phyloP scores from a whole-genome alignment of 2,888 invertebrate genomes.

The Lochmaea capreae region DNA sequence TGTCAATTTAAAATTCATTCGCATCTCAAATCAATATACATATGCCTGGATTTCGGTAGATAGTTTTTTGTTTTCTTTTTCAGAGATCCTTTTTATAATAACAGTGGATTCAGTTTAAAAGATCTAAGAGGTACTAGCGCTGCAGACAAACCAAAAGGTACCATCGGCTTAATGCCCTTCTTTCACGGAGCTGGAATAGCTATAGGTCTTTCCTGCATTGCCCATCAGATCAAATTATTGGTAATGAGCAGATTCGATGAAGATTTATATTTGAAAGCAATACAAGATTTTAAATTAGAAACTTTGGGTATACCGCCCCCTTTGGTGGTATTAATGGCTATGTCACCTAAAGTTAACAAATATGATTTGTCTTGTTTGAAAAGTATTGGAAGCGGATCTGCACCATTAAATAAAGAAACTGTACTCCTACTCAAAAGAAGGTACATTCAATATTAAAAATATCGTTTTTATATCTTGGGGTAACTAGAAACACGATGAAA shows the following conservation, averaged over 20 bases:
- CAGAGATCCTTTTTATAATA: conserved; percentile 41
- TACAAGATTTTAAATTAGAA: conserved; percentile 77
- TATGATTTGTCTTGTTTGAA: conserved; percentile 79
- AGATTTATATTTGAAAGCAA: conserved; percentile 74
- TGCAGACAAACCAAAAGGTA: background rate
- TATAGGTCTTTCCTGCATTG: conserved; percentile 43
- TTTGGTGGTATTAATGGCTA: conserved; percentile 82
- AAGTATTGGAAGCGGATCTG: conserved; percentile 80
- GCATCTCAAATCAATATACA: too few species aligned
- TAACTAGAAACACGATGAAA: background rate
- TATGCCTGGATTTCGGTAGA: too few species aligned
- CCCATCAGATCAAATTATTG: conserved; percentile 42
- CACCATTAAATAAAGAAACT: conserved; percentile 79
- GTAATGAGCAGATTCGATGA: conserved; percentile 53
- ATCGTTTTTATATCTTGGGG: background rate
- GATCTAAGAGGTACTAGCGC: background rate
- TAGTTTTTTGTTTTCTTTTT: conserved; percentile 17
- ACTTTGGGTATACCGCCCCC: conserved; percentile 82
- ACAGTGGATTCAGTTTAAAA: background rate
- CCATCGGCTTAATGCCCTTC: conserved; percentile 51
- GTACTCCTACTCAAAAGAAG: conserved; percentile 69
- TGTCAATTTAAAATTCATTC: too few species aligned
- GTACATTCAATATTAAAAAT: conserved; percentile 23
- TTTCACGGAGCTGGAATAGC: conserved; percentile 54
- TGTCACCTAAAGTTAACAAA: conserved; percentile 79